Percentiles rank a stretch among this genome's conserved stretches.
phyloP scores from a whole-genome alignment of 2,113 vertebrate species.

The Varanus komodoensis region DNA sequence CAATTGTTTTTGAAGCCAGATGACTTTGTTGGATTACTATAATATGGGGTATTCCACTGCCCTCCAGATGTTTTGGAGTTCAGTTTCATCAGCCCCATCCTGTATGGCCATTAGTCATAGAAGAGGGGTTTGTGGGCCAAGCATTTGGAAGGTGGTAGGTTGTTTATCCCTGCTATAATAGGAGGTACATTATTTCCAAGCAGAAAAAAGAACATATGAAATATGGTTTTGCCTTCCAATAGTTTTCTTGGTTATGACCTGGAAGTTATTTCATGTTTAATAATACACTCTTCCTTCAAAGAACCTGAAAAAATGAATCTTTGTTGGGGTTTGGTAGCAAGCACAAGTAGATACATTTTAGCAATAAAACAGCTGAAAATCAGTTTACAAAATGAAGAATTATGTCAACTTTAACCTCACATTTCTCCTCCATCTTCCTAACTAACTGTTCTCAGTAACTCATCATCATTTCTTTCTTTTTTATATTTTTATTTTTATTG shows the following conservation, averaged over 20 bases:
- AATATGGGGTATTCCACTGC: too few relatives aligned
- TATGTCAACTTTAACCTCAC: background rate
- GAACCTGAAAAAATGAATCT: background rate
- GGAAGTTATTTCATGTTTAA: background rate
- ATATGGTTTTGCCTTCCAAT: background rate
- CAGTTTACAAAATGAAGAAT: background rate
- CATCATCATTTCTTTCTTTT: background rate
- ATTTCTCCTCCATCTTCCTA: background rate
- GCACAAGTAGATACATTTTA: background rate
- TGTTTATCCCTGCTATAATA: too few relatives aligned
- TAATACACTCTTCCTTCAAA: background rate
- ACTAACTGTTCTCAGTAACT: background rate
- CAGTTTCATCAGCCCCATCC: too few relatives aligned
- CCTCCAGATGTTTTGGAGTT: too few relatives aligned
- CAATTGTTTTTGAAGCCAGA: background rate
- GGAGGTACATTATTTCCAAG: background rate
- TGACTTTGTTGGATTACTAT: background rate
- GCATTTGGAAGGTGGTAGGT: too few relatives aligned
- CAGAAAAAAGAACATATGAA: background rate
- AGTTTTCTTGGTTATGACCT: background rate
- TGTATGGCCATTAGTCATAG: too few relatives aligned
- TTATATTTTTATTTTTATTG: too few relatives aligned
- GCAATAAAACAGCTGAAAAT: background rate
- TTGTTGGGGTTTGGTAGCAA: background rate
- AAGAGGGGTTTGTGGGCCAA: too few relatives aligned